These are phyloP conservation scores for Podarcis cretensis DNA, from an alignment of 2,113 vertebrate species.

Conservation along the genomic window DNA sequence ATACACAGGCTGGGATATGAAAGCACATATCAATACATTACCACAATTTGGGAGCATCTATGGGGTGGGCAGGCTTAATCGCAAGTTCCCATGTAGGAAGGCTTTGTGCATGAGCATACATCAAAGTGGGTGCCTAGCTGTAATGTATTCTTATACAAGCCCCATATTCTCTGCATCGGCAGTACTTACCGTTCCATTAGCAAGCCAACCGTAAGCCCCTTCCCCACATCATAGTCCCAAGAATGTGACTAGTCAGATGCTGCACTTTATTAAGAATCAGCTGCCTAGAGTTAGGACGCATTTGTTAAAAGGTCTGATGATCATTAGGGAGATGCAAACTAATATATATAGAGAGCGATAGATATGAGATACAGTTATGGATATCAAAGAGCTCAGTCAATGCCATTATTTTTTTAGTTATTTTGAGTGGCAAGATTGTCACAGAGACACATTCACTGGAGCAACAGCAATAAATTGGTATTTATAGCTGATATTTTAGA, in stretches of 20 bases:
- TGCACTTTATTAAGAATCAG: constrained; percentile 59
- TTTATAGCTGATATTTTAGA: not conserved
- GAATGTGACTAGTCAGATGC: constrained; percentile 46
- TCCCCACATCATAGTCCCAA: constrained; percentile 52
- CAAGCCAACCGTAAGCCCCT: constrained; percentile 51
- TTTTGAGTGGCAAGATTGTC: constrained; percentile 68
- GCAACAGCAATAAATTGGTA: too few species aligned
- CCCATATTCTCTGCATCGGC: constrained; percentile 39
- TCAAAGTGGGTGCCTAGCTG: constrained; percentile 50
- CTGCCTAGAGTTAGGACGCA: constrained; percentile 43
- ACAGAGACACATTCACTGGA: constrained; percentile 63
- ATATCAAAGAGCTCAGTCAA: constrained; percentile 61
- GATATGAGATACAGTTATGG: not conserved
- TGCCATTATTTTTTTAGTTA: constrained; percentile 38
- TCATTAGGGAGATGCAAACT: constrained; percentile 39
- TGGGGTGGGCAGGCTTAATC: constrained; percentile 26
- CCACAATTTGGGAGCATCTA: constrained; percentile 51
- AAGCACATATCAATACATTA: constrained; percentile 57
- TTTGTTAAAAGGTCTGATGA: constrained; percentile 62
- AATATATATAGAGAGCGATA: not conserved
- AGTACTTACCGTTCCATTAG: constrained; percentile 68
- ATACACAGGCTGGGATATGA: constrained; percentile 55
- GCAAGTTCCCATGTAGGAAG: constrained; percentile 42
- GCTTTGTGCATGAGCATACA: constrained; percentile 64
- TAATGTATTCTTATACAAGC: constrained; percentile 68